phyloP scores from a whole-genome alignment of 2,888 invertebrate genomes.

The Priocnemis perturbator region DNA sequence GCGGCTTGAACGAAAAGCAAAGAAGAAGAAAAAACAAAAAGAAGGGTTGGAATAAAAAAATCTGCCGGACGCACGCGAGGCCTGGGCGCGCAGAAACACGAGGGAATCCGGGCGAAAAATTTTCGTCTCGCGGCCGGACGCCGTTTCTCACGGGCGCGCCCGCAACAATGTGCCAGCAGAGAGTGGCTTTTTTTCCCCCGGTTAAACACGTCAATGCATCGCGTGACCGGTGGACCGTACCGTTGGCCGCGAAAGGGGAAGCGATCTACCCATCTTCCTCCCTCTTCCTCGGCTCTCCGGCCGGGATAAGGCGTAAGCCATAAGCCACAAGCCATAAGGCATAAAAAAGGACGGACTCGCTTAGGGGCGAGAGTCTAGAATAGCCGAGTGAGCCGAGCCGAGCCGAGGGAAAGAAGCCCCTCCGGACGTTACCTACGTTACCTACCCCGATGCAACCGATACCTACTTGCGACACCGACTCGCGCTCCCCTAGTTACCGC shows the following conservation, averaged over 20 bases:
- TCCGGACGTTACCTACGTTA: conserved; percentile 34
- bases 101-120: too few species aligned
- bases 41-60: too few species aligned
- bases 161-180: conserved; percentile 37
- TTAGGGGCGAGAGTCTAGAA: conserved; percentile 42
- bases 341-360: conserved; percentile 23
- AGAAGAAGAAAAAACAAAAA: too few species aligned
- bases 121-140: too few species aligned
- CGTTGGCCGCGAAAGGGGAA: conserved; percentile 33
- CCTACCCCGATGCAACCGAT: conserved; percentile 58
- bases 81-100: too few species aligned
- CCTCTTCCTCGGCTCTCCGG: neutral
- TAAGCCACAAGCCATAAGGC: conserved; percentile 52
- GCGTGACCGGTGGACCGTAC: conserved; percentile 51
- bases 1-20: too few species aligned
- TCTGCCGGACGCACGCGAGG: too few species aligned
- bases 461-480: conserved; percentile 50
- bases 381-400: conserved; percentile 52
- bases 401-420: conserved; percentile 57
- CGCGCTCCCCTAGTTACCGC: conserved; percentile 30
- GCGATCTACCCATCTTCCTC: conserved; percentile 8
- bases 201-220: conserved; percentile 39
- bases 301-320: conserved; percentile 40
- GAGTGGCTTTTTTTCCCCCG: conserved; percentile 29
- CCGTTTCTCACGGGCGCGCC: neutral